Evolutionary conservation across 2,888 invertebrate species (phyloP), one percentile per base, ranked within the genome.

Genomic region (Synanthedon myopaeformis): DNA sequence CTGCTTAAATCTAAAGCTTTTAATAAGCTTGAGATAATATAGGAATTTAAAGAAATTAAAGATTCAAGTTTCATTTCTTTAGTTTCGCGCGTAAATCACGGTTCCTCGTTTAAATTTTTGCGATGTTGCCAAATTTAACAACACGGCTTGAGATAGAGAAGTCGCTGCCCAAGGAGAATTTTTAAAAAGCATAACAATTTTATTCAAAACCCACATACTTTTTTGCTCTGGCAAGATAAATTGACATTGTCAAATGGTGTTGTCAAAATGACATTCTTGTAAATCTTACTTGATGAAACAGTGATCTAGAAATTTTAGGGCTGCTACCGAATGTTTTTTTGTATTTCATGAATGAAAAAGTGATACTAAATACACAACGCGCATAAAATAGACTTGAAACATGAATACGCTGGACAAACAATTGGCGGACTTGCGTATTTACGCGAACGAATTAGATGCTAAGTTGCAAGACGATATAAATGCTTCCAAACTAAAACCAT

Each of bases 381-480:
- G 45, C 8, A 14, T 13, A 45, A 45, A 45, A n/a, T 10, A 10
- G 10, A 8, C 45, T 12, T n/a, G n/a, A 45, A 45, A 45, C 35
- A 87, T 87, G 87, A 87, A 83, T 69, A 79, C 86, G 51, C 73
- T 87, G 48, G 87, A 87, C 58, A 84, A 82, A 59, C 87, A 87
- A 63, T 65, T 87, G 58, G 83, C 86, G 5, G 87, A 87, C 67
- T 67, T 87, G 55, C 70, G 87, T 58, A 87, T 87, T 63, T 87
- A 87, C 58, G 87, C 87, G 2, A 87, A 87, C 57, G 87, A 87
- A 65, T 69, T 87, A 57, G 86, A 87, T 55, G 83, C 87, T 2
- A 87, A 86, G 68, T 65, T 87, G 54, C 87, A 86, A 69, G 87
- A 87, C 64, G 87, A 87, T 63, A 83, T 87, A 63, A 86, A 83